These are phyloP conservation scores for Therioaphis trifolii DNA, from an alignment of 2,888 invertebrate species.

Conservation along the genomic window DNA sequence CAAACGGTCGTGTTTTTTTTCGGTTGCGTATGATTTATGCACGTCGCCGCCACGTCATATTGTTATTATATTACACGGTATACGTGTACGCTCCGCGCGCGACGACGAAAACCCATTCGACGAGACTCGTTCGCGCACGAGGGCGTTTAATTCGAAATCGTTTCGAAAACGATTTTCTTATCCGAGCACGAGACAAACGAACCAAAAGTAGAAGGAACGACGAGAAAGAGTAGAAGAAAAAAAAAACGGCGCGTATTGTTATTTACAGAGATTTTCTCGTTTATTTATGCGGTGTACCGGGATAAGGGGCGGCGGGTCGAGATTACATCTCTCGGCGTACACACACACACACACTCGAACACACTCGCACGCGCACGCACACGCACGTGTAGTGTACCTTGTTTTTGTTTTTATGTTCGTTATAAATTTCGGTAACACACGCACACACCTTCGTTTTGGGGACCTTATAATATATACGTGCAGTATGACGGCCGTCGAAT, in stretches of 20 bases:
- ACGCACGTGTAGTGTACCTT: slow-evolving; percentile 3
- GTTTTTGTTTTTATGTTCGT: slow-evolving; percentile 59
- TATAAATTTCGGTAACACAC: slow-evolving; percentile 57
- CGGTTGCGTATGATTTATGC: slow-evolving; percentile 12
- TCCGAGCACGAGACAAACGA: slow-evolving; percentile 22
- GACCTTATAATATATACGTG: too few species aligned
- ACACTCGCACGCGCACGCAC: neutral
- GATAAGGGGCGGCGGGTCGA: slow-evolving; percentile 46
- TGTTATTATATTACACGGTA: neutral
- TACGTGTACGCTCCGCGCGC: neutral
- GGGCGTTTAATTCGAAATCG: slow-evolving; percentile 45
- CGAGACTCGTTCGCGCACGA: neutral
- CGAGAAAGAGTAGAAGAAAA: neutral
- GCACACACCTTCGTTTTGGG: slow-evolving; percentile 45
- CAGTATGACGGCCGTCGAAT: neutral
- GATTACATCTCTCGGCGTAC: slow-evolving; percentile 42
- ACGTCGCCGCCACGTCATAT: neutral
- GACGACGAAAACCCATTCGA: slow-evolving; percentile 6
- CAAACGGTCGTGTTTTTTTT: neutral
- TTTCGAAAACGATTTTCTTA: slow-evolving; percentile 45
- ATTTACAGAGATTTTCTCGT: slow-evolving; percentile 56
- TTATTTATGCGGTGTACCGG: slow-evolving; percentile 52
- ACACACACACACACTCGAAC: neutral
- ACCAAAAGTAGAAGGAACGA: neutral
- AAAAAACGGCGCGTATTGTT: slow-evolving; percentile 50